Evolutionary conservation across 2,113 vertebrate species (phyloP).

Genomic region (Vulpes ferrilata): DNA sequence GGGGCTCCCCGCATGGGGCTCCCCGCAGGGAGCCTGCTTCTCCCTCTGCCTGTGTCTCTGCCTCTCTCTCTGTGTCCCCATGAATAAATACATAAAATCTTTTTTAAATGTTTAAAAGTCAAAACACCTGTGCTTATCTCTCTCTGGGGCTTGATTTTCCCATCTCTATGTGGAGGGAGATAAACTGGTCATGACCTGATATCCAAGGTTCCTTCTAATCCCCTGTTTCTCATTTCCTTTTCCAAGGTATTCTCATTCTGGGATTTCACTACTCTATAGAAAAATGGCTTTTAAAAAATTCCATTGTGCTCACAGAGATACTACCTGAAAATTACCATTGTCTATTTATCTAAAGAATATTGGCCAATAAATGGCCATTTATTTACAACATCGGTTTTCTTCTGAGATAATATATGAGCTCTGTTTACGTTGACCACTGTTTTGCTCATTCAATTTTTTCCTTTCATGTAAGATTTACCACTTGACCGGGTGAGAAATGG

Average conservation of each 20-base stretch:
- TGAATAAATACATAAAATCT: no score
- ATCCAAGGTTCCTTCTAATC: neutral
- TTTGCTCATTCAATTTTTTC: neutral
- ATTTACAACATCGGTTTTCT: neutral
- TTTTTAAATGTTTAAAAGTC: neutral
- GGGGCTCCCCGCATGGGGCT: no score
- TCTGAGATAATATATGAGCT: neutral
- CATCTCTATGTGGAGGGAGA: neutral
- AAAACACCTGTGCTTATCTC: neutral
- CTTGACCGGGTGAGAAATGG: neutral
- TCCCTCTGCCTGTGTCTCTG: no score
- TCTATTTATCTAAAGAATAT: neutral
- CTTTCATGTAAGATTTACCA: neutral
- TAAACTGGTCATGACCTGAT: neutral
- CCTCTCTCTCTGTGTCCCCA: no score
- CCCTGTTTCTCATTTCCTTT: neutral
- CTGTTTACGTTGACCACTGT: neutral
- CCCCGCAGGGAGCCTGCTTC: no score
- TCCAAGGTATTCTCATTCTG: neutral
- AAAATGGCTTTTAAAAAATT: conserved; percentile 29
- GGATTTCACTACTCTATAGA: neutral
- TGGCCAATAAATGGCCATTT: neutral
- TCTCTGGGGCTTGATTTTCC: neutral
- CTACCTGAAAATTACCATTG: neutral
- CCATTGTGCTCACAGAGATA: neutral